Conservation (phyloP, 1,140 invertebrate genomes). For the Orchestia grillus region DNA sequence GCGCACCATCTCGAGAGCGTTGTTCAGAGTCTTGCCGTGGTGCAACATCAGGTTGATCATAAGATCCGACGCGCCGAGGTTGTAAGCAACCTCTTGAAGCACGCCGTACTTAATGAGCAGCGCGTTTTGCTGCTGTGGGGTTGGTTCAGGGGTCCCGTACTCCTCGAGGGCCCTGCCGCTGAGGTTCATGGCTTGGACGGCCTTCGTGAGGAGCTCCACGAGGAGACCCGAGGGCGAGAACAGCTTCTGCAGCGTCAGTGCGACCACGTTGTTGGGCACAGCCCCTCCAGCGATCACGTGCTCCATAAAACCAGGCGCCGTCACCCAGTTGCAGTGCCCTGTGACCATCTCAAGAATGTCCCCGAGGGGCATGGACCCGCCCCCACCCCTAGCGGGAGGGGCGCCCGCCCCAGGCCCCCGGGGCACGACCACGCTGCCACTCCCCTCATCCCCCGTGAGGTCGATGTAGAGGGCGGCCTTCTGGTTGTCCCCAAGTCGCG, state of each 20-base stretch:
- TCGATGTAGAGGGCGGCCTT: conserved; percentile 2
- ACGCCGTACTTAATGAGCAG: conserved; percentile 39
- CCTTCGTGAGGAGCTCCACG: background rate
- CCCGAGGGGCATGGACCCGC: background rate
- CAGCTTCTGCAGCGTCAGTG: background rate
- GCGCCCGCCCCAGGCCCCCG: background rate
- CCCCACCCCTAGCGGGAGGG: background rate
- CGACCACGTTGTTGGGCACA: conserved; percentile 13
- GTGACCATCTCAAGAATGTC: background rate
- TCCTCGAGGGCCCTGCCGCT: background rate
- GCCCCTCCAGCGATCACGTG: conserved; percentile 3
- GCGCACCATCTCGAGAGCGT: background rate
- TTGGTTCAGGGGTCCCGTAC: background rate
- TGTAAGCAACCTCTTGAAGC: conserved; percentile 13
- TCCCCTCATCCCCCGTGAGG: background rate
- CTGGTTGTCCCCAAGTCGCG: background rate
- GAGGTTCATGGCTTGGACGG: background rate
- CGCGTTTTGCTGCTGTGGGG: conserved; percentile 49
- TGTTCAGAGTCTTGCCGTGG: background rate
- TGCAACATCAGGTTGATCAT: conserved; percentile 21
- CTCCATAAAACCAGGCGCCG: conserved; percentile 16
- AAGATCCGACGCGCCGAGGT: background rate
- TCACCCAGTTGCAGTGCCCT: conserved; percentile 18
- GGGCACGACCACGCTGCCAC: background rate
- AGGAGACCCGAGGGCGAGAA: conserved; percentile 19